Percentiles rank a stretch among this genome's conserved stretches.
These are phyloP conservation scores for Gymnoscelis rufifasciata DNA, from an alignment of 2,888 invertebrate genomes.

Conservation along the genomic window DNA sequence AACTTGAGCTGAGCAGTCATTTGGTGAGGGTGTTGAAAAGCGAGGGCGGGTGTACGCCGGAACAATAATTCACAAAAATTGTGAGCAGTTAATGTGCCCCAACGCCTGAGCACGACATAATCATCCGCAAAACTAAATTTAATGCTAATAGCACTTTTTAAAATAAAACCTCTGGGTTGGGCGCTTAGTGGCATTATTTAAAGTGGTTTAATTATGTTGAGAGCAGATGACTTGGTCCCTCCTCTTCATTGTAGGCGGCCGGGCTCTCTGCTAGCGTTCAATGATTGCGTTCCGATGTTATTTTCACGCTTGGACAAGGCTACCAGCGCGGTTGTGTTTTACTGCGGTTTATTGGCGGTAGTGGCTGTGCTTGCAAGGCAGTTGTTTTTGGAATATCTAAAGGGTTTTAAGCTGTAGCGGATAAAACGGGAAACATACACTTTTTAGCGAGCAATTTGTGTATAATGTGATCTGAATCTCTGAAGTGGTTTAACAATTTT, in stretches of 20 bases:
- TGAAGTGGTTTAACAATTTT: too few species aligned
- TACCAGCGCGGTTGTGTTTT: background rate
- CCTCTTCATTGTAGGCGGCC: slow-evolving; percentile 69
- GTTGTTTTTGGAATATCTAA: too few species aligned
- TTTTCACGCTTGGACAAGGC: background rate
- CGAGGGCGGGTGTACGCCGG: slow-evolving; percentile 59
- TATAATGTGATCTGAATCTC: too few species aligned
- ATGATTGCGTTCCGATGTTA: slow-evolving; percentile 39
- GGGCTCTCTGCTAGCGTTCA: slow-evolving; percentile 40
- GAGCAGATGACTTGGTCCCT: slow-evolving; percentile 76
- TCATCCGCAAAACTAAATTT: slow-evolving; percentile 77
- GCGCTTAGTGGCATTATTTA: slow-evolving; percentile 75
- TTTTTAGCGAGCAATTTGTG: too few species aligned
- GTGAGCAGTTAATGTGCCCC: slow-evolving; percentile 68
- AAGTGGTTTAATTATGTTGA: slow-evolving; percentile 79
- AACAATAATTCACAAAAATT: slow-evolving; percentile 77
- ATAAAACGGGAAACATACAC: too few species aligned
- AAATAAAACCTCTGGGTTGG: slow-evolving; percentile 73
- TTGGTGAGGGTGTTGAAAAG: slow-evolving; percentile 67
- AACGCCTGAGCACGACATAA: slow-evolving; percentile 72
- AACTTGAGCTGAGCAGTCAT: slow-evolving; percentile 52
- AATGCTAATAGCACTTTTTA: slow-evolving; percentile 77
- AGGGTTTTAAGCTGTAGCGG: too few species aligned
- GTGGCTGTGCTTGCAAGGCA: too few species aligned
- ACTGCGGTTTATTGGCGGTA: too few species aligned